Conservation (phyloP, 1,140 invertebrate species). For the Drosophila lacteicornis region DNA sequence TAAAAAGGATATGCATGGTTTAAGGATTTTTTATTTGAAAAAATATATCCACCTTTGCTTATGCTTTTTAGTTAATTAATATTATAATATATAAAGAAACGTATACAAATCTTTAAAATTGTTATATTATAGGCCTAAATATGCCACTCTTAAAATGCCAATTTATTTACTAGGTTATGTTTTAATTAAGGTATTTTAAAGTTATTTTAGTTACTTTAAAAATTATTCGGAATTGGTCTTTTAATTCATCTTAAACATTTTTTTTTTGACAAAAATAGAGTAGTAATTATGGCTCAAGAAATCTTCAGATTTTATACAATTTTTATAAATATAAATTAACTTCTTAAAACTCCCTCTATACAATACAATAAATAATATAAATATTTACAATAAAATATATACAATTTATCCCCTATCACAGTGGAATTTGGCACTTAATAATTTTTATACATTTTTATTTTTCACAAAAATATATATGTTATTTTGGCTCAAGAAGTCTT, state of each 20-base stretch:
- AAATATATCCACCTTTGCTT: not conserved
- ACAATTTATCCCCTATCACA: too few relatives aligned
- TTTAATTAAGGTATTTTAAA: not conserved
- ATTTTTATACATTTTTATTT: not conserved
- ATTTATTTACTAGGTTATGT: too few relatives aligned
- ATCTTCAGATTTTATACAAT: not conserved
- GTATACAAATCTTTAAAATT: not conserved
- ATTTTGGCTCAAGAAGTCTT: not conserved
- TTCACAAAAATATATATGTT: not conserved
- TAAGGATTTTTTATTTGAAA: not conserved
- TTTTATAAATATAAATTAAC: not conserved
- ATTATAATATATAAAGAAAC: not conserved
- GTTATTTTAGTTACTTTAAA: not conserved
- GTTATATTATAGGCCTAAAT: not conserved
- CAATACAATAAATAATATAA: too few relatives aligned
- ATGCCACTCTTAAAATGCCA: too few relatives aligned
- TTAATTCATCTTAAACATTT: too few relatives aligned
- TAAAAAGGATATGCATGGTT: not conserved
- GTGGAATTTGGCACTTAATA: not conserved
- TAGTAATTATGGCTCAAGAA: not conserved
- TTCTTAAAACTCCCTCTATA: rapidly evolving
- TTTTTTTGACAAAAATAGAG: not conserved
- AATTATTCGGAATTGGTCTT: not conserved
- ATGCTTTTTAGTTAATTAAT: not conserved
- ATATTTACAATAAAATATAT: too few relatives aligned